A percentile compares a stretch with the other conserved stretches of the same genome.
Conservation (phyloP, 2,888 invertebrate genomes). For the Desoria tigrina region DNA sequence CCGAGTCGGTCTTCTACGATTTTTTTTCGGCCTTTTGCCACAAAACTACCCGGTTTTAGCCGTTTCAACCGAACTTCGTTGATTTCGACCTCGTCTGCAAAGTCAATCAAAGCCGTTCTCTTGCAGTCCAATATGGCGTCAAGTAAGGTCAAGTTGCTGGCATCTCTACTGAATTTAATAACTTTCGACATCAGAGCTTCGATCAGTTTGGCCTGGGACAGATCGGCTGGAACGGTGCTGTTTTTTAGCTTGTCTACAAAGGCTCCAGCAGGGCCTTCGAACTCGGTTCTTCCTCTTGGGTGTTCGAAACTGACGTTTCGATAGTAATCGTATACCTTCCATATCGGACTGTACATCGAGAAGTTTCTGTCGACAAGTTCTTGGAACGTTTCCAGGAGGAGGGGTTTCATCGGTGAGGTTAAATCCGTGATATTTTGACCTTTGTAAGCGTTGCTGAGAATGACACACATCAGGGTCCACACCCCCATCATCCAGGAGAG, state of each 20-base stretch:
- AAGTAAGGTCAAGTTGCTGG: background rate
- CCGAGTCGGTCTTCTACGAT: background rate
- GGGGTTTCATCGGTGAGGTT: background rate
- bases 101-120: background rate
- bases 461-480: background rate
- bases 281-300: too few relatives aligned
- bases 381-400: background rate
- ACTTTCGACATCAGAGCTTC: too few relatives aligned
- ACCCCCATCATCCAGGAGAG: background rate
- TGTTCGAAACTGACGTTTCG: too few relatives aligned
- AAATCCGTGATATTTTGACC: background rate
- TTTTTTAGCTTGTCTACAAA: too few relatives aligned
- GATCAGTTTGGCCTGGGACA: too few relatives aligned
- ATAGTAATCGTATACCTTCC: background rate
- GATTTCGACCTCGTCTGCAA: background rate
- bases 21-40: background rate
- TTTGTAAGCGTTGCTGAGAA: too few relatives aligned
- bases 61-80: background rate
- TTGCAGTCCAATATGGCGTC: background rate
- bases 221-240: too few relatives aligned
- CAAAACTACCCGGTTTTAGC: background rate
- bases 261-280: too few relatives aligned
- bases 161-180: background rate
- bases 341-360: background rate
- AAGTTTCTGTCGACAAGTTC: background rate